Percentiles rank a stretch among this genome's conserved stretches.
Conservation (phyloP, 2,797 vertebrate genomes). For the Clarias platycephalus region DNA sequence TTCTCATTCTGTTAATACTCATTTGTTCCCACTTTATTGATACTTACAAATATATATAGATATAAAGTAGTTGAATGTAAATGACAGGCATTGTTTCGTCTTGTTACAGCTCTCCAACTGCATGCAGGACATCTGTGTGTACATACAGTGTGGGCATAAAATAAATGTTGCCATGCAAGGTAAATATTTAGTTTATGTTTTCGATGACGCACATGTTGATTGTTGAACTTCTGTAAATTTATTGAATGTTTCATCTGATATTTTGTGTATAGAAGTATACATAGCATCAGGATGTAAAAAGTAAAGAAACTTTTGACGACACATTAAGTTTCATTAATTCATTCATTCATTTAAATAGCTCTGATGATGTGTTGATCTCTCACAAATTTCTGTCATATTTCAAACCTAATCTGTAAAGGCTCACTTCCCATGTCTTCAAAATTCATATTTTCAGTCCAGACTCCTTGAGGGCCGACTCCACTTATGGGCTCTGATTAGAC, state of each 20-base stretch:
- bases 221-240: background rate
- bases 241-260: background rate
- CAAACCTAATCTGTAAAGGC: background rate
- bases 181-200: background rate
- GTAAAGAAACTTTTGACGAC: background rate
- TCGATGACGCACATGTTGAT: background rate
- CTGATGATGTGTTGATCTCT: background rate
- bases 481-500: background rate
- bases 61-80: background rate
- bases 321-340: background rate
- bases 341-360: background rate
- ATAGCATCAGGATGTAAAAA: background rate
- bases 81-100: background rate
- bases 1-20: background rate
- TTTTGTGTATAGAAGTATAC: background rate
- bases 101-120: background rate
- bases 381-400: background rate
- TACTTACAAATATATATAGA: too few species aligned
- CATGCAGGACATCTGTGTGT: background rate
- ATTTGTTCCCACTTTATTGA: background rate
- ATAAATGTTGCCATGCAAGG: background rate
- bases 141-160: background rate
- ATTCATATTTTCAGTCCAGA: background rate
- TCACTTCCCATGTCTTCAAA: background rate
- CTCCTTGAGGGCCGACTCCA: background rate